phyloP scores from a whole-genome alignment of 1,140 invertebrate species.

The Nomia melanderi region DNA sequence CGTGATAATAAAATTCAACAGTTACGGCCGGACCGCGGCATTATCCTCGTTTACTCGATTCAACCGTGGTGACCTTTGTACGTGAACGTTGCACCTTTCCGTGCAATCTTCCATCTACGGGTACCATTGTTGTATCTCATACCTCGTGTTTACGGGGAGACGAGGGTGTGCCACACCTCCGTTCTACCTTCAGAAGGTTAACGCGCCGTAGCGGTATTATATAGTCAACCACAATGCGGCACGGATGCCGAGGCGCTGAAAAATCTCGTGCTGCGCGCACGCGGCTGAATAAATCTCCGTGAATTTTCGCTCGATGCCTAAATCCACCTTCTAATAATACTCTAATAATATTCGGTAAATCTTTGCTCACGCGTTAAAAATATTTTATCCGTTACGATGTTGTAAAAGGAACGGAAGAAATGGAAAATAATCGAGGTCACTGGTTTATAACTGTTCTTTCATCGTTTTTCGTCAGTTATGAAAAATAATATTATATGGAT shows the following conservation, averaged over 20 bases:
- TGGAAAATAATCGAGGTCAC: too few species aligned
- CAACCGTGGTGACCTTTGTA: constrained; percentile 62
- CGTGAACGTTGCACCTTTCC: constrained; percentile 64
- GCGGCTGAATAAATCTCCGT: neutral
- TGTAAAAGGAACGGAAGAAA: too few species aligned
- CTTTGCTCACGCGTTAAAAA: neutral
- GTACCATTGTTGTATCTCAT: constrained; percentile 56
- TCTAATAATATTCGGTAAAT: too few species aligned
- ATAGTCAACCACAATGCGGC: constrained; percentile 17
- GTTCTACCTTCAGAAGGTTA: constrained; percentile 71
- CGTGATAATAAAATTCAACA: constrained; percentile 11
- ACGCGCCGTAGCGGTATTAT: constrained; percentile 52
- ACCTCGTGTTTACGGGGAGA: constrained; percentile 36
- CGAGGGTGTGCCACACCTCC: constrained; percentile 67
- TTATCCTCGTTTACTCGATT: constrained; percentile 56
- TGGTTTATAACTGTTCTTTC: too few species aligned
- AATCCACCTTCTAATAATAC: neutral
- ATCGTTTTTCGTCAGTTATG: too few species aligned
- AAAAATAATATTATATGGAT: too few species aligned
- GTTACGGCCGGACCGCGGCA: constrained; percentile 32
- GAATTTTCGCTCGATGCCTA: neutral
- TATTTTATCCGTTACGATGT: too few species aligned
- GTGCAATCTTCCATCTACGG: constrained; percentile 64
- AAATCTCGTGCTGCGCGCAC: neutral
- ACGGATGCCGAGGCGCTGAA: constrained; percentile 1